Base-by-base conservation (phyloP, 2,797 vertebrate genomes). In the Coranthus polyacanthus region DNA sequence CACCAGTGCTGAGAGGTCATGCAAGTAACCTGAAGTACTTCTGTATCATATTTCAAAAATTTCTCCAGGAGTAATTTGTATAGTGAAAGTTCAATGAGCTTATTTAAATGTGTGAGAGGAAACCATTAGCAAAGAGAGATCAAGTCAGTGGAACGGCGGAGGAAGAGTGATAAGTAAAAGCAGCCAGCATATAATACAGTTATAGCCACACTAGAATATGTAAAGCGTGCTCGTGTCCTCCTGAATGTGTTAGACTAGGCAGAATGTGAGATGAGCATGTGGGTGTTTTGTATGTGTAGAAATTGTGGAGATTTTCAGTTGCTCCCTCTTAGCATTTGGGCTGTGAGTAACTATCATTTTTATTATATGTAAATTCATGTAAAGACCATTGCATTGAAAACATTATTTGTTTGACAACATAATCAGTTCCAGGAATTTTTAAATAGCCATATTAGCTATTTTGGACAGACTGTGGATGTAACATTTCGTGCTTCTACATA, bases 121-220 rank as follows among this genome's bases (percentile, higher is more conserved):
- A 69, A 45, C 29, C 42, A 64, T 58, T 69, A 60, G 34, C 26
- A 69, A 47, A 71, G 56, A 45, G 17, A 49, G 68, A 77, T 68
- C 64, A 59, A 39, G 46, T 69, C 24, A 13, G 41, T 51, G 46
- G 20, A 63, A 66, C 22, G 2, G 34, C 51, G 22, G 38, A 72
- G 26, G 24, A 57, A 46, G 52, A 68, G 36, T 38, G 50, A 61
- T 55, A 34, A 57, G 53, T 56, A 38, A 64, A 69, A 43, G 26
- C 20, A 60, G 49, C 15, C 12, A 4, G 12, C 10, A 5, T 61
- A 51, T 46, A 56, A 46, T 34, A 42, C 11, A 65, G 39, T 39
- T 24, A 21, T 5, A 45, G 20, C 42, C 55, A 58, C 37, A 41
- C 47, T 21, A 32, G 26, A 63, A 56, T 24, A 63, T 41, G 39